Evolutionary conservation across 1,140 invertebrate genomes (phyloP).

Genomic region (Cydia amplana): DNA sequence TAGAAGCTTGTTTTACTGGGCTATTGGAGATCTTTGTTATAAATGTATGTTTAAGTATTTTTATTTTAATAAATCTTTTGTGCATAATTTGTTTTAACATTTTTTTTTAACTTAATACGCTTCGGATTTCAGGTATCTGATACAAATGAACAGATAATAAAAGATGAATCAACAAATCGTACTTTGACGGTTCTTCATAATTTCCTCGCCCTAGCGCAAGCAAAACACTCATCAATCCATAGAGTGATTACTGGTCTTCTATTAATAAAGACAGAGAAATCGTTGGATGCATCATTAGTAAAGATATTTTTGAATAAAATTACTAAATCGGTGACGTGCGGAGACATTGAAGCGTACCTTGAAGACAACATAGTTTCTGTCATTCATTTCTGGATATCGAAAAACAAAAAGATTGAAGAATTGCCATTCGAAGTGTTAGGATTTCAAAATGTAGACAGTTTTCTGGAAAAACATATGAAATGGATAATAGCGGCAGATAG

Average conservation of each 20-base stretch:
- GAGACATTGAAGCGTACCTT: slow-evolving; percentile 50
- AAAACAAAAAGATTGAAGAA: slow-evolving; percentile 49
- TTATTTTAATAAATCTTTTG: not conserved
- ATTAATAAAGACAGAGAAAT: slow-evolving; percentile 56
- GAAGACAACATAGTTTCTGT: slow-evolving; percentile 53
- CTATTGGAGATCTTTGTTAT: slow-evolving; percentile 59
- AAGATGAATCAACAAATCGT: slow-evolving; percentile 70
- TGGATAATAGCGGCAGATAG: slow-evolving; percentile 59
- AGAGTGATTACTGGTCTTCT: slow-evolving; percentile 52
- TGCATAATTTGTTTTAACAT: too few species aligned
- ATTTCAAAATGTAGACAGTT: slow-evolving; percentile 42
- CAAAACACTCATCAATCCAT: slow-evolving; percentile 47
- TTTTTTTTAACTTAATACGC: slow-evolving; percentile 18
- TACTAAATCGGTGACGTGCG: slow-evolving; percentile 40
- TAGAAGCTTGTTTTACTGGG: slow-evolving; percentile 43
- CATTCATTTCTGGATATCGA: slow-evolving; percentile 60
- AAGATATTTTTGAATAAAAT: slow-evolving; percentile 61
- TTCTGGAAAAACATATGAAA: slow-evolving; percentile 55
- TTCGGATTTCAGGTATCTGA: slow-evolving; percentile 58
- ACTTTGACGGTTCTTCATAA: slow-evolving; percentile 64
- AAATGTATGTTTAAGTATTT: slow-evolving; percentile 55
- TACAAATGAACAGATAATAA: slow-evolving; percentile 51
- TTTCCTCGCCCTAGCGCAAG: slow-evolving; percentile 52
- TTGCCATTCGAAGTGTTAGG: slow-evolving; percentile 60
- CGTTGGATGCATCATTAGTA: slow-evolving; percentile 49